These are phyloP conservation scores for rat (Rattus norvegicus) DNA, from an alignment of 2,113 vertebrate species.

Conservation along the genomic window DNA sequence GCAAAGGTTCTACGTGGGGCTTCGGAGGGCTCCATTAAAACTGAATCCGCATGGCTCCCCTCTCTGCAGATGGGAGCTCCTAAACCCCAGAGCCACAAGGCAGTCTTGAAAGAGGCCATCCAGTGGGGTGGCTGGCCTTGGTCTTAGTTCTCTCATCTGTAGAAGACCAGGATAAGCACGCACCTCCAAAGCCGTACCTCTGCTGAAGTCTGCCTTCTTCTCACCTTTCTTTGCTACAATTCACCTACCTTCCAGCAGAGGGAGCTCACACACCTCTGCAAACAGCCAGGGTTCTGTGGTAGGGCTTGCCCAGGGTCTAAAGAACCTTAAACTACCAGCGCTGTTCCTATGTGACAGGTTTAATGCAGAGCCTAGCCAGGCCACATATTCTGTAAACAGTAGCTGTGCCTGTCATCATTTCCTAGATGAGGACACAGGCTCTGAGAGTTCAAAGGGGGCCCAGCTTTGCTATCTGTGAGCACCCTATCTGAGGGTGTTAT, in stretches of 20 bases:
- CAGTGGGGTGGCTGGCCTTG: background rate
- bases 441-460: background rate
- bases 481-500: background rate
- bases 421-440: background rate
- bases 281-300: rapidly evolving
- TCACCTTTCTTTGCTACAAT: background rate
- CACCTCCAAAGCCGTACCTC: background rate
- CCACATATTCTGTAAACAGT: rapidly evolving
- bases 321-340: background rate
- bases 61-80: background rate
- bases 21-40: background rate
- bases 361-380: background rate
- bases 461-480: background rate
- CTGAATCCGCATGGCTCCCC: background rate
- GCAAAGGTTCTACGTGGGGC: background rate
- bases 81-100: background rate
- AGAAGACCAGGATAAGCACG: background rate
- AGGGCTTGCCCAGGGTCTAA: background rate
- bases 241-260: constrained; percentile 44
- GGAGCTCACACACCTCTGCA: background rate
- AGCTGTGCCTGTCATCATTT: background rate
- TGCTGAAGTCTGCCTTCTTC: rapidly evolving
- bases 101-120: background rate
- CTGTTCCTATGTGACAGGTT: background rate
- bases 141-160: background rate